Base-by-base conservation (phyloP, 2,888 invertebrate species). In the Salpingus planirostris region DNA sequence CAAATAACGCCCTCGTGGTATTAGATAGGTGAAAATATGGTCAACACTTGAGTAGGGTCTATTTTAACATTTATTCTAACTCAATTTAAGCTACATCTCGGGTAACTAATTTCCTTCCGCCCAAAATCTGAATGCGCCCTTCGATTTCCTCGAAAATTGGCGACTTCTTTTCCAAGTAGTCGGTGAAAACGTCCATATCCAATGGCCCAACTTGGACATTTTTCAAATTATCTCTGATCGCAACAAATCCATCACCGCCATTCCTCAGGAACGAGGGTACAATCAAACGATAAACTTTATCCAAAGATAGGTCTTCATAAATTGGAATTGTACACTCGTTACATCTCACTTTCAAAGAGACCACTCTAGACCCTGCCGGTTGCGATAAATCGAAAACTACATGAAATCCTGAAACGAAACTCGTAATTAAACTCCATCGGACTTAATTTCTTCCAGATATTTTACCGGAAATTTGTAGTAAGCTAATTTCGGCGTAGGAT, bases 181-280 rank as follows among this genome's bases (percentile, higher is more conserved):
- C 53, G 33, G 66, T 65, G 36, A 76, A 56, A 43, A 70, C 62
- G 38, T 74, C 71, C 40, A 73, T 67, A 52, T 80, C 80, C 0
- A 70, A 41, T 0, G 57, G 60, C 15, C 76, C 68, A 26, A 59
- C 57, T 26, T 57, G 50, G 13, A 68, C 33, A 51, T 77, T 73
- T 36, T 67, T 59, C 11, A 73, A 57, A 47, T 74, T 66, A 0
- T 71, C 55, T 0, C 65, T 52, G 21, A 78, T 44, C 49, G 70
- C 65, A 35, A 64, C 49, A 53, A 71, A 83, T 0, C 80, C 80
- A 52, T 84, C 81, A 25, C 86, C 86, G 7, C 85, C 86, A 21
- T 66, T 66, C 1, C 70, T 69, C 31, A 84, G 59, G 52, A 76
- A 85, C 44, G 69, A 68, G 24, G 74, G 69, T 2, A 77, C 54